phyloP scores from a whole-genome alignment of 2,113 vertebrate genomes.

The Antechinus flavipes region DNA sequence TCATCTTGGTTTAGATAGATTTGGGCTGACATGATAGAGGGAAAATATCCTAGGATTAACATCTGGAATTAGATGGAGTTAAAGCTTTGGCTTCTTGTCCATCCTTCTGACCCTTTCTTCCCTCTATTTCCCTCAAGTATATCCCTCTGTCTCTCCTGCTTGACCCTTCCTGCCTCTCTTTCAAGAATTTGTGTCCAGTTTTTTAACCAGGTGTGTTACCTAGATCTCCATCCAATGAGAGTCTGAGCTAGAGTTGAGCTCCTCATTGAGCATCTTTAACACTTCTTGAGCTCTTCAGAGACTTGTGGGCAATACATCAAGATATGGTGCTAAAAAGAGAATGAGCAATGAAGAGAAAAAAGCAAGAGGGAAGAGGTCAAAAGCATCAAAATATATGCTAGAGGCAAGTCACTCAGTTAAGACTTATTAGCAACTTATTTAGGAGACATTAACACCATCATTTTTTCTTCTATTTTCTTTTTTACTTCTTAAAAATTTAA shows the following conservation, averaged over 20 bases:
- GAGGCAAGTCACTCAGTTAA: background rate
- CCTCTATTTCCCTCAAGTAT: background rate
- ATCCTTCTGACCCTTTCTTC: background rate
- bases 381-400: background rate
- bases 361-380: background rate
- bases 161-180: background rate
- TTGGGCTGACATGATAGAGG: background rate
- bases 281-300: background rate
- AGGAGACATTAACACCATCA: background rate
- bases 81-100: background rate
- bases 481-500: slow-evolving; percentile 43
- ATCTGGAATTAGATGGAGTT: background rate
- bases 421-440: slow-evolving; percentile 20
- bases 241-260: background rate
- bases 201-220: background rate
- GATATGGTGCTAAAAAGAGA: slow-evolving; percentile 12
- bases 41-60: background rate
- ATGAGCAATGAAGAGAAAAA: background rate
- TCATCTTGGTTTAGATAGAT: background rate
- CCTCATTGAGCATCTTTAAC: too few relatives aligned
- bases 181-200: background rate
- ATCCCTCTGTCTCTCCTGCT: background rate
- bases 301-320: background rate
- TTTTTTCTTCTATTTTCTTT: background rate
- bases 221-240: background rate